phyloP scores from a whole-genome alignment of 92 coral and sea anemone genomes.

The Pocillopora grandis region DNA sequence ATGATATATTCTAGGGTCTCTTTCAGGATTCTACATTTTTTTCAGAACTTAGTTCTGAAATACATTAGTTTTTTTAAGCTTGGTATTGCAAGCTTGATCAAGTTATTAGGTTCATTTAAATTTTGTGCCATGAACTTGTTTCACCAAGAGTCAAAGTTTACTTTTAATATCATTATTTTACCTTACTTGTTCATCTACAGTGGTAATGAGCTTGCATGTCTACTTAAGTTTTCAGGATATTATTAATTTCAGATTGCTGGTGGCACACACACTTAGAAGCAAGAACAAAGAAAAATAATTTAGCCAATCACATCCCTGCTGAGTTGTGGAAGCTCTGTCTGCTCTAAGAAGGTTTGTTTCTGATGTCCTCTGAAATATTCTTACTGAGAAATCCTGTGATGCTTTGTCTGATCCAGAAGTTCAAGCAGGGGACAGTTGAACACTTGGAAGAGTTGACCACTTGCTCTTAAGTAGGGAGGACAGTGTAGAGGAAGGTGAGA shows the following conservation, averaged over 20 bases:
- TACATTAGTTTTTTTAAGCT: no score
- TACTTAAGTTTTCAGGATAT: not conserved
- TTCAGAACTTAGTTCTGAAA: no score
- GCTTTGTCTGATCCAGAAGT: slow-evolving; percentile 2
- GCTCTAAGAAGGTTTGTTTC: not conserved
- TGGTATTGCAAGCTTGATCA: no score
- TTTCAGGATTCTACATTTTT: no score
- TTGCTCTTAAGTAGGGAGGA: slow-evolving; percentile 7
- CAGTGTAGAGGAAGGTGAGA: not conserved
- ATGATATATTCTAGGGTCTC: no score
- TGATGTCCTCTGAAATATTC: slow-evolving; percentile 16
- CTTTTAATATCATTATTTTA: not conserved
- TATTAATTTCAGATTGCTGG: not conserved
- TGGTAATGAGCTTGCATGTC: slow-evolving; percentile 1
- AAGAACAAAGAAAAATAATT: not conserved
- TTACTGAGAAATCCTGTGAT: slow-evolving; percentile 13
- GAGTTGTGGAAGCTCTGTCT: not conserved
- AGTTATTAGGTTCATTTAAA: no score
- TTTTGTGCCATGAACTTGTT: not conserved
- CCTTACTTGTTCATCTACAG: not conserved
- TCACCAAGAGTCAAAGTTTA: not conserved
- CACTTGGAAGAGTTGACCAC: slow-evolving; percentile 8
- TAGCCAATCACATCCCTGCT: slow-evolving; percentile 5
- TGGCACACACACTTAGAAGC: slow-evolving; percentile 5
- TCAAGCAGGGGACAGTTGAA: not conserved